A percentile compares a stretch with the other conserved stretches of the same genome.
Evolutionary conservation across 2,888 invertebrate genomes (phyloP).

Genomic region (Xylota segnis): DNA sequence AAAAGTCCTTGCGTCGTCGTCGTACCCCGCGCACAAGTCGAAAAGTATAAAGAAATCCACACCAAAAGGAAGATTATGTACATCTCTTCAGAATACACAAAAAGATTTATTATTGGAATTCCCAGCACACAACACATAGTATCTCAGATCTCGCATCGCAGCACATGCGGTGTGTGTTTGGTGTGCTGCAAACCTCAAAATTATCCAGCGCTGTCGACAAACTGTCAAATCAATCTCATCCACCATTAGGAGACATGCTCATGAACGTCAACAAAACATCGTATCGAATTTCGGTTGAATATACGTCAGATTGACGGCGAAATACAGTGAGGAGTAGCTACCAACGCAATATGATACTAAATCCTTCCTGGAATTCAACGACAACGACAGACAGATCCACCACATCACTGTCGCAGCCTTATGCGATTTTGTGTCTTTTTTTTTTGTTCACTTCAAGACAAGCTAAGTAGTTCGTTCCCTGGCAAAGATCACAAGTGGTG

Average conservation of each 20-base stretch:
- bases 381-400: neutral
- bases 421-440: conserved; percentile 42
- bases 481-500: conserved; percentile 36
- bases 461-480: conserved; percentile 1
- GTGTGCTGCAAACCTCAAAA: conserved; percentile 51
- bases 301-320: conserved; percentile 46
- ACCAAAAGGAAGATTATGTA: neutral
- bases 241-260: conserved; percentile 62
- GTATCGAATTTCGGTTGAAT: conserved; percentile 59
- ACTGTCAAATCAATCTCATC: conserved; percentile 75
- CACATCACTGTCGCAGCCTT: conserved; percentile 42
- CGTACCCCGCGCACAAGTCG: neutral
- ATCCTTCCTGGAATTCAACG: conserved; percentile 11
- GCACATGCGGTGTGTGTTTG: conserved; percentile 46
- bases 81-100: conserved; percentile 42
- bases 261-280: conserved; percentile 70
- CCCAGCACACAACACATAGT: conserved; percentile 39
- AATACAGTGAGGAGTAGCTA: neutral
- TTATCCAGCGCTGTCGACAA: conserved; percentile 65
- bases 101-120: conserved; percentile 73
- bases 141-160: conserved; percentile 41
- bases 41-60: neutral
- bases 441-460: neutral
- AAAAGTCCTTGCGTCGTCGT: neutral
- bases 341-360: conserved; percentile 48